Base-by-base conservation (phyloP, 2,888 invertebrate species). In the Linyphia triangularis region DNA sequence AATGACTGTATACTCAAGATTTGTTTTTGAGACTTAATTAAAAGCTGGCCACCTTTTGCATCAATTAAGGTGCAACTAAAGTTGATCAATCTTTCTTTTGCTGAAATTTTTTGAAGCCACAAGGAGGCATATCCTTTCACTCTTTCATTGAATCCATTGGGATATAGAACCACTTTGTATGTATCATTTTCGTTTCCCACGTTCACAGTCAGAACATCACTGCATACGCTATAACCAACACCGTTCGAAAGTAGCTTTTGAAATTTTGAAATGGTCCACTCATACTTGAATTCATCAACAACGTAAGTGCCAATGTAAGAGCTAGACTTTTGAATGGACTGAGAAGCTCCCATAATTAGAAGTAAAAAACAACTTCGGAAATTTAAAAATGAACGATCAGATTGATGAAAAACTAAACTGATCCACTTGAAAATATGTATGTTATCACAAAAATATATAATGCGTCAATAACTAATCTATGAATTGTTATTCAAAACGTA, bases 141-240 rank as follows among this genome's bases (percentile, higher is more conserved):
- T 43, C 78, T 40, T 16, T 79, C 65, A 10, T 79, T 79, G 28
- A 51, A 79, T 16, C 78, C 78, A 30, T 79, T 28, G 6, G 78
- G 30, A 43, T 67, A 79, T 0, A 79, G 43, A 19, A 43, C 43
- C 43, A 67, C n/a, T 22, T 28, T 30, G 26, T 63, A 70, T 43
- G 9, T 1, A n/a, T 26, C 24, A 26, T 4, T 43, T 19, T 70
- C 43, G 1, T 24, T 2, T 28, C 28, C 13, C 26, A 51, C 70
- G 4, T 33, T 43, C n/a, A 70, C 24, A 10, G 5, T 26, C 16
- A 70, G 19, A 7, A 5, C 16, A 10, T 37, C 16, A 26, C 16
- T 77, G 3, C 13, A n/a, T n/a, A 13, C 40, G 37, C 24, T n/a
- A 4, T 9, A 16, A 0, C 77, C 77, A 22, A 63, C 40, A 16